Evolutionary conservation across 92 coral and sea anemone species (phyloP).

Genomic region (Palythoa grandis): DNA sequence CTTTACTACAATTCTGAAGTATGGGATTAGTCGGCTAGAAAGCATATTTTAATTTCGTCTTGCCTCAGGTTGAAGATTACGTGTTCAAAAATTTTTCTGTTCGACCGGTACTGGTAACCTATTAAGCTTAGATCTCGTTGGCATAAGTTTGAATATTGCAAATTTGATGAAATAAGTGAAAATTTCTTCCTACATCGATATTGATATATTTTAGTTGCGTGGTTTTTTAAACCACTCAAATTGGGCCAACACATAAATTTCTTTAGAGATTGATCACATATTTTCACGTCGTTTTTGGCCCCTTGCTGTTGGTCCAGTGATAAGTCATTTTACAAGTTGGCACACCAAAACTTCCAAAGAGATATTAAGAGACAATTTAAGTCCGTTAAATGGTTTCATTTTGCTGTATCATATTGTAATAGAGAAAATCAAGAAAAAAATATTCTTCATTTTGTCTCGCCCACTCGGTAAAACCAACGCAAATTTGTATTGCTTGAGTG

Average conservation of each 20-base stretch:
- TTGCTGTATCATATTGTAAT: background rate
- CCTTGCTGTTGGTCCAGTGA: background rate
- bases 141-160: background rate
- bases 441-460: constrained; percentile 6
- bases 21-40: background rate
- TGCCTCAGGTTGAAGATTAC: background rate
- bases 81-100: background rate
- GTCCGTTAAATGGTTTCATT: background rate
- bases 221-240: background rate
- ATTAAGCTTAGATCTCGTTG: background rate
- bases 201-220: background rate
- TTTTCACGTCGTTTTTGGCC: background rate
- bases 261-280: background rate
- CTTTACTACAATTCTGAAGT: background rate
- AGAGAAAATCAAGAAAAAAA: background rate
- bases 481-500: background rate
- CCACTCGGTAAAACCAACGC: constrained; percentile 14
- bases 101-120: background rate
- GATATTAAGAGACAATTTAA: background rate
- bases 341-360: constrained; percentile 7
- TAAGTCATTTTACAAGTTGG: background rate
- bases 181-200: background rate
- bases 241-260: background rate
- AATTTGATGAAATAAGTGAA: background rate
- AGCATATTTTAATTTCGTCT: background rate